A percentile compares a stretch with the other conserved stretches of the same genome.
phyloP scores from a whole-genome alignment of 2,113 vertebrate species.

The Oryzias melastigma region DNA sequence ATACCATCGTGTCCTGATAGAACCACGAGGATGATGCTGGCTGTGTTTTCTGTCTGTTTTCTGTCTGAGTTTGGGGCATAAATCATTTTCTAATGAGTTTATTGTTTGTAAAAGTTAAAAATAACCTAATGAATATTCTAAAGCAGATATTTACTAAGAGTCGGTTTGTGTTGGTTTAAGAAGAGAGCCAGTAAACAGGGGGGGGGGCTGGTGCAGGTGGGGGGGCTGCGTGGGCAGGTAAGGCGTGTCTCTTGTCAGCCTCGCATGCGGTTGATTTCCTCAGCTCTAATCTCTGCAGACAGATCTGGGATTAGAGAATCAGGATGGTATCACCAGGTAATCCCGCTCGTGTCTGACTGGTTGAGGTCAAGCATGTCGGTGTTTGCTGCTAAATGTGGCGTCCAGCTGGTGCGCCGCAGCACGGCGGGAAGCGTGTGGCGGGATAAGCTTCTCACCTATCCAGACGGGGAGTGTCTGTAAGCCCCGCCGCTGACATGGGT shows the following conservation, averaged over 20 bases:
- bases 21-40: too few relatives aligned
- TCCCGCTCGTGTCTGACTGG: slow-evolving; percentile 58
- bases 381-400: slow-evolving; percentile 60
- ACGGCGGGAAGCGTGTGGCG: slow-evolving; percentile 20
- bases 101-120: slow-evolving; percentile 52
- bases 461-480: slow-evolving; percentile 25
- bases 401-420: slow-evolving; percentile 29
- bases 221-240: not conserved
- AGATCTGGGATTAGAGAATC: slow-evolving; percentile 68
- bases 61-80: slow-evolving; percentile 12
- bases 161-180: slow-evolving; percentile 19
- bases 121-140: slow-evolving; percentile 64
- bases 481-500: slow-evolving; percentile 13
- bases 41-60: too few relatives aligned
- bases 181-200: slow-evolving; percentile 1
- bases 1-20: too few relatives aligned
- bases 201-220: not conserved
- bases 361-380: slow-evolving; percentile 58
- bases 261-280: slow-evolving; percentile 45
- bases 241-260: slow-evolving; percentile 32
- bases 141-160: slow-evolving; percentile 52
- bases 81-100: slow-evolving; percentile 62
- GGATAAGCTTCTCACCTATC: slow-evolving; percentile 49
- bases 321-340: slow-evolving; percentile 63
- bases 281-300: slow-evolving; percentile 60